A percentile compares a stretch with the other conserved stretches of the same genome.
Evolutionary conservation across 2,113 vertebrate genomes (phyloP).

Genomic region (Holacanthus passer): DNA sequence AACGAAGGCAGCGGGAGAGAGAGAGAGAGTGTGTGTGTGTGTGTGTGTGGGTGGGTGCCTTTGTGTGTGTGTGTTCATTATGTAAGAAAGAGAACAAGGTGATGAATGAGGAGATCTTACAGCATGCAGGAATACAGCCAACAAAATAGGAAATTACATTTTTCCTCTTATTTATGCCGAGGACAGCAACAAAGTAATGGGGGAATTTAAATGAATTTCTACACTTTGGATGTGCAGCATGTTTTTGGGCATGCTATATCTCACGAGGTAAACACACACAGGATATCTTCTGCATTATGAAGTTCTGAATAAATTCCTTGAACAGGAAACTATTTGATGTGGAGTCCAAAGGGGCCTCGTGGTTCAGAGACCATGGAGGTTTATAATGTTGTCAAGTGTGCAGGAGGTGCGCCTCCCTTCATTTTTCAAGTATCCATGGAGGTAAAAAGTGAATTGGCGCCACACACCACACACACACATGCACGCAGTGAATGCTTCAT

Average conservation of each 20-base stretch:
- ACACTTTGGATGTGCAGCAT: slow-evolving; percentile 55
- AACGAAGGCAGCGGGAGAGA: slow-evolving; percentile 15
- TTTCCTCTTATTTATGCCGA: slow-evolving; percentile 63
- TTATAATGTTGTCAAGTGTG: slow-evolving; percentile 71
- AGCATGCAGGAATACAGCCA: slow-evolving; percentile 49
- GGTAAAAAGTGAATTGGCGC: slow-evolving; percentile 56
- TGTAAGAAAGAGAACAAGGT: slow-evolving; percentile 51
- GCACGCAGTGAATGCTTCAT: slow-evolving; percentile 64
- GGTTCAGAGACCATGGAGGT: slow-evolving; percentile 58
- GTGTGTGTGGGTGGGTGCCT: background rate
- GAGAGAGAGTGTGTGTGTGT: too few species aligned
- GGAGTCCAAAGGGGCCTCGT: slow-evolving; percentile 58
- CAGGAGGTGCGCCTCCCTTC: slow-evolving; percentile 52
- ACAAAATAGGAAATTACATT: slow-evolving; percentile 56
- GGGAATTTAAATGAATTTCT: slow-evolving; percentile 54
- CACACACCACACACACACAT: slow-evolving; percentile 23
- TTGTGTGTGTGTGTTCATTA: slow-evolving; percentile 38
- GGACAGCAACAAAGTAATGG: slow-evolving; percentile 56
- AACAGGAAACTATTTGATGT: slow-evolving; percentile 72
- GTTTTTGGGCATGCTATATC: slow-evolving; percentile 47
- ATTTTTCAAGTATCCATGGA: slow-evolving; percentile 32
- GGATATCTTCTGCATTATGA: slow-evolving; percentile 57
- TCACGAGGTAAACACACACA: slow-evolving; percentile 45
- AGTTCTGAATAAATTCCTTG: slow-evolving; percentile 65
- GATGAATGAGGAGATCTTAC: slow-evolving; percentile 71